Percentiles rank a stretch among this genome's conserved stretches.
These are phyloP conservation scores for Sakesphorus luctuosus DNA, from an alignment of 2,113 vertebrate species.

Conservation along the genomic window DNA sequence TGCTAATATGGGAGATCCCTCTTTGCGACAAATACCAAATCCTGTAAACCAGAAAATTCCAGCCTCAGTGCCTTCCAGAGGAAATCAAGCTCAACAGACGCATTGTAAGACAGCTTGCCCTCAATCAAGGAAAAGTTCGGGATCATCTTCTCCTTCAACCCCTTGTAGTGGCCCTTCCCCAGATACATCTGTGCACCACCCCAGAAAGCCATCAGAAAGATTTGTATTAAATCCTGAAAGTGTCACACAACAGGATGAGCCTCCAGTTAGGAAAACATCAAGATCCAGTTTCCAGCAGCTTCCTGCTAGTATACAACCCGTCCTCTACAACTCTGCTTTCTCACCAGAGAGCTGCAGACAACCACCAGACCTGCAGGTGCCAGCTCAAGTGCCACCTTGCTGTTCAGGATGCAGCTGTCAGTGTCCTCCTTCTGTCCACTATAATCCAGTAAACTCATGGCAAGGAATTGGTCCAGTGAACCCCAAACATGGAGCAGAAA, in stretches of 20 bases:
- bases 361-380: conserved; percentile 74
- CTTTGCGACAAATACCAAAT: conserved; percentile 54
- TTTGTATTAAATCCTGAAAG: conserved; percentile 3
- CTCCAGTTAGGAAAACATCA: neutral
- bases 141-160: conserved; percentile 68
- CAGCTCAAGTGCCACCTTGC: conserved; percentile 61
- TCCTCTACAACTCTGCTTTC: conserved; percentile 52
- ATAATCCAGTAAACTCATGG: conserved; percentile 69
- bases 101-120: conserved; percentile 38
- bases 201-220: conserved; percentile 47
- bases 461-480: conserved; percentile 59
- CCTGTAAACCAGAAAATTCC: conserved; percentile 35
- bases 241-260: conserved; percentile 39
- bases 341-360: conserved; percentile 59
- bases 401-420: conserved; percentile 76
- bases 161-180: conserved; percentile 65
- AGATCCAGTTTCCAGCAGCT: conserved; percentile 26
- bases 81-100: conserved; percentile 29
- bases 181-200: conserved; percentile 57
- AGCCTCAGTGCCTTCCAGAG: conserved; percentile 28
- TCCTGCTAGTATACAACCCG: conserved; percentile 39
- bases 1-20: conserved; percentile 32
- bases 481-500: conserved; percentile 28
- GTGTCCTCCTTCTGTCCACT: conserved; percentile 64
- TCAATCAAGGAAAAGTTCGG: conserved; percentile 50